Evolutionary conservation across 2,113 vertebrate genomes (phyloP).

Genomic region (Octodon degus): DNA sequence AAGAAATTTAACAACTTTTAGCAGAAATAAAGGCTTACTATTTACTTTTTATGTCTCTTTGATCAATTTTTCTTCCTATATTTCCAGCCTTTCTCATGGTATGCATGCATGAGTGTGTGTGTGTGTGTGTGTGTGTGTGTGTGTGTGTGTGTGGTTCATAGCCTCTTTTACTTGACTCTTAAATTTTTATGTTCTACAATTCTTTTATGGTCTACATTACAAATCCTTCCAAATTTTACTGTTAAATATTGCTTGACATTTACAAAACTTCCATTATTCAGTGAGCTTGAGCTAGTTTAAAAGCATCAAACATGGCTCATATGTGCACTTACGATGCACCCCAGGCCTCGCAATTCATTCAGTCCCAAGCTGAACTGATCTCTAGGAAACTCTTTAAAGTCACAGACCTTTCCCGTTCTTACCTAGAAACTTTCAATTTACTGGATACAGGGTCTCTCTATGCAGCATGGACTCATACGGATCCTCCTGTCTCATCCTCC

Average conservation of each 20-base stretch:
- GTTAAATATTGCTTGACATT: neutral
- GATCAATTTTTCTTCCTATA: neutral
- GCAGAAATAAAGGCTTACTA: neutral
- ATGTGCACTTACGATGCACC: neutral
- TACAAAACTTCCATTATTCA: neutral
- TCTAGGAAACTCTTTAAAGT: neutral
- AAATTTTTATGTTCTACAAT: neutral
- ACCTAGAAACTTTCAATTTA: neutral
- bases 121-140: neutral
- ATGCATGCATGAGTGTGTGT: too few species aligned
- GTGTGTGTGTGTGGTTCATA: neutral
- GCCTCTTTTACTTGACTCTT: neutral
- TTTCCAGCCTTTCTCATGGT: neutral
- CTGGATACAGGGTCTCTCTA: too few species aligned
- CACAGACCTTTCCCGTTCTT: neutral
- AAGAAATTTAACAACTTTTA: slow-evolving; percentile 33
- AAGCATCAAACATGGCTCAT: neutral
- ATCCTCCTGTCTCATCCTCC: too few species aligned
- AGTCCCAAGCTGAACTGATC: neutral
- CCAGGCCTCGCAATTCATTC: neutral
- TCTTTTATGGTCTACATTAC: neutral
- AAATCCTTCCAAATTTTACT: neutral
- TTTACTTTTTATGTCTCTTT: neutral
- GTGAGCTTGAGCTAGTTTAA: neutral
- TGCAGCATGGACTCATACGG: too few species aligned